Percentiles rank a stretch among this genome's conserved stretches.
phyloP scores from a whole-genome alignment of 2,113 vertebrate species.

The cattle (Bos taurus) region DNA sequence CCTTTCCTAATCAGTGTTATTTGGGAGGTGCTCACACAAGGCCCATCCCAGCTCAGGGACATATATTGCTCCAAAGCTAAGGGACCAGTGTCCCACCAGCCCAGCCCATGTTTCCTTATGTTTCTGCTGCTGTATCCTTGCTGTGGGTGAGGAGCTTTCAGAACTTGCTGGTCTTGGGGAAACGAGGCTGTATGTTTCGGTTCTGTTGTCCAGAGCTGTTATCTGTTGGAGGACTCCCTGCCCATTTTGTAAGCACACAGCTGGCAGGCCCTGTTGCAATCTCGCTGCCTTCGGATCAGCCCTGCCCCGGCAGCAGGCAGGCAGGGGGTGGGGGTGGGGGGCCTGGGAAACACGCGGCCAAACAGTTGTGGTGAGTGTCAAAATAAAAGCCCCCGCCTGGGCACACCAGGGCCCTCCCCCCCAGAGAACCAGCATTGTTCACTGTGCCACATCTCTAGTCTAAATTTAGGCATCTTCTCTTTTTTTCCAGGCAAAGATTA shows the following conservation, averaged over 20 bases:
- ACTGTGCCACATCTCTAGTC: constrained; percentile 47
- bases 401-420: constrained; percentile 13
- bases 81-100: neutral
- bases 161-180: neutral
- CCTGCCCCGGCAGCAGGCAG: neutral
- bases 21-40: neutral
- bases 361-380: constrained; percentile 39
- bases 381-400: constrained; percentile 40
- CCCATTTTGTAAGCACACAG: neutral
- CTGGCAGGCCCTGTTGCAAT: constrained; percentile 37
- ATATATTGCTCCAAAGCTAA: neutral
- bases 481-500: constrained; percentile 33
- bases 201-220: neutral
- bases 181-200: neutral
- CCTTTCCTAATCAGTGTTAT: neutral
- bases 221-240: constrained; percentile 23
- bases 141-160: neutral
- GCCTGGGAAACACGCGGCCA: neutral
- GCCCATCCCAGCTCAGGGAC: neutral
- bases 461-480: constrained; percentile 59
- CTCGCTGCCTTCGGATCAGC: neutral
- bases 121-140: neutral
- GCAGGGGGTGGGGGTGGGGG: no score
- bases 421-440: constrained; percentile 34
- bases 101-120: neutral